Evolutionary conservation across 2,113 vertebrate genomes (phyloP).

Genomic region (Hassar affinis): DNA sequence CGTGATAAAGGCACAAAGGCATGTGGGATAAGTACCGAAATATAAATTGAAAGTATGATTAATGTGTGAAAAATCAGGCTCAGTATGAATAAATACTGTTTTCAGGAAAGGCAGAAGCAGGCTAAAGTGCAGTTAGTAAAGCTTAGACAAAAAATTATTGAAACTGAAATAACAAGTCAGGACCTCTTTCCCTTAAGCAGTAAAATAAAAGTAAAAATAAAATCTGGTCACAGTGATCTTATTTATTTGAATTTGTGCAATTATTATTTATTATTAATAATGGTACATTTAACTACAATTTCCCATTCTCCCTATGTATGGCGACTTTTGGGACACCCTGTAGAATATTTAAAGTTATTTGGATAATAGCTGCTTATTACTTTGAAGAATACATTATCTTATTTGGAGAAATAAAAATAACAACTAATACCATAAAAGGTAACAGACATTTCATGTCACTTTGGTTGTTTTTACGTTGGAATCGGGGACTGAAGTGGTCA

Average conservation of each 20-base stretch:
- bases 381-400: background rate
- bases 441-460: background rate
- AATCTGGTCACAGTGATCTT: background rate
- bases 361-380: background rate
- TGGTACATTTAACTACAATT: too few relatives aligned
- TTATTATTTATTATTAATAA: too few relatives aligned
- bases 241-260: background rate
- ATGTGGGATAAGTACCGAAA: background rate
- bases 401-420: background rate
- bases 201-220: background rate
- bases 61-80: background rate
- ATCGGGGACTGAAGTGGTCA: background rate
- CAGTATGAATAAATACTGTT: background rate
- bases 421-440: background rate
- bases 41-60: background rate
- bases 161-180: background rate
- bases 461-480: background rate
- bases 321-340: too few relatives aligned
- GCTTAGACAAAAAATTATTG: background rate
- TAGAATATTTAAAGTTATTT: too few relatives aligned
- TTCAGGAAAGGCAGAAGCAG: background rate
- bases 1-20: background rate
- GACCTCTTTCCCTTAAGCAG: background rate
- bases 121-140: background rate
- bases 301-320: too few relatives aligned